These are phyloP conservation scores for Triplophysa siluroides DNA, from an alignment of 2,113 vertebrate species.

Conservation along the genomic window DNA sequence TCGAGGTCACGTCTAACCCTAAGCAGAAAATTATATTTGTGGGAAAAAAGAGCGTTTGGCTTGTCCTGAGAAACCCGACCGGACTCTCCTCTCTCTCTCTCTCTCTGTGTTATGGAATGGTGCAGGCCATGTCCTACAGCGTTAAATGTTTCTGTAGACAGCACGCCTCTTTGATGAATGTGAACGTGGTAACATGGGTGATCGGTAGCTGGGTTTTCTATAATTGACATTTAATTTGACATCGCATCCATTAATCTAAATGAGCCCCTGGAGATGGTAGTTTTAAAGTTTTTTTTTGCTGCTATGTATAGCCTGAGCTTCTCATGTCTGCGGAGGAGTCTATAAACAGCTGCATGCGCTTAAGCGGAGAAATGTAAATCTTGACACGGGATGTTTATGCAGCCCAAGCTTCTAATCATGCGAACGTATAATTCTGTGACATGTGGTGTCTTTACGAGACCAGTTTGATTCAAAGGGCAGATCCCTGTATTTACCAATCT, in stretches of 20 bases:
- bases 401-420: constrained; percentile 81
- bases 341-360: constrained; percentile 79
- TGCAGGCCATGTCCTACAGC: constrained; percentile 6
- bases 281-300: constrained; percentile 36
- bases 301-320: constrained; percentile 52
- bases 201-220: constrained; percentile 47
- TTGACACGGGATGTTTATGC: constrained; percentile 78
- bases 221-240: constrained; percentile 53
- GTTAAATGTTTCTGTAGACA: neutral
- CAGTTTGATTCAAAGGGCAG: constrained; percentile 77
- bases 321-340: constrained; percentile 59
- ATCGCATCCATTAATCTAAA: constrained; percentile 61
- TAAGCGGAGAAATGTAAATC: constrained; percentile 80
- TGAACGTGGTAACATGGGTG: constrained; percentile 25
- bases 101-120: neutral
- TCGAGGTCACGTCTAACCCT: constrained; percentile 31
- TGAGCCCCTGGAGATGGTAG: constrained; percentile 33
- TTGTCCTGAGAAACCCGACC: neutral
- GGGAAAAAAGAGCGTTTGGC: neutral
- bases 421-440: constrained; percentile 78
- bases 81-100: neutral
- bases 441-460: constrained; percentile 77
- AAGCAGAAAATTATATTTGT: constrained; percentile 27
- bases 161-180: constrained; percentile 43
- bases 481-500: constrained; percentile 76